phyloP scores from a whole-genome alignment of 2,888 invertebrate genomes.

The Tetheella fluctuosa region DNA sequence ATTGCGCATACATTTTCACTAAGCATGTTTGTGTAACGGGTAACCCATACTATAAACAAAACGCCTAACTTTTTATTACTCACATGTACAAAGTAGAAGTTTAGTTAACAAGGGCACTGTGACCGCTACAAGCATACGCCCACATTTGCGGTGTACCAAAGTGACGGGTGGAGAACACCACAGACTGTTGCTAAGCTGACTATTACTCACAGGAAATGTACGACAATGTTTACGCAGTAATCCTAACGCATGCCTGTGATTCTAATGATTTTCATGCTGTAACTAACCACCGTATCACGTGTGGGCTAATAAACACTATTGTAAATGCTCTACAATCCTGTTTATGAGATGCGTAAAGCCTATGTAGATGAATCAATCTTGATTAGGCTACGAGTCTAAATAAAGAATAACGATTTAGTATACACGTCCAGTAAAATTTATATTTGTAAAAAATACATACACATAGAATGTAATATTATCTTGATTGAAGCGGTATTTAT shows the following conservation, averaged over 20 bases:
- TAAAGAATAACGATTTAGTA: no score
- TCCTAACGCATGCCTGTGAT: slow-evolving; percentile 48
- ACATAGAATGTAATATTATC: no score
- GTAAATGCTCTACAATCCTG: not conserved
- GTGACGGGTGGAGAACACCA: slow-evolving; percentile 35
- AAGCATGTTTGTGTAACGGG: not conserved
- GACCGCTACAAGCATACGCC: slow-evolving; percentile 30
- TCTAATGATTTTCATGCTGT: slow-evolving; percentile 23
- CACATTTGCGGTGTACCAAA: slow-evolving; percentile 33
- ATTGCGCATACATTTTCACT: not conserved
- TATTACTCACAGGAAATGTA: slow-evolving; percentile 67
- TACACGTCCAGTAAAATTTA: no score
- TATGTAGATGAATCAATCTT: no score
- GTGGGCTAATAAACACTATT: slow-evolving; percentile 1
- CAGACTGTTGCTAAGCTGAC: slow-evolving; percentile 54
- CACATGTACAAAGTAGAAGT: slow-evolving; percentile 11
- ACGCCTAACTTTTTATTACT: slow-evolving; percentile 8
- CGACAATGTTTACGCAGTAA: slow-evolving; percentile 51
- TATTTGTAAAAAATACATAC: no score
- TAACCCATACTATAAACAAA: slow-evolving; percentile 8
- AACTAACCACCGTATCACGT: slow-evolving; percentile 5
- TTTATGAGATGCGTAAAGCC: not conserved
- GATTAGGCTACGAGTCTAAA: no score
- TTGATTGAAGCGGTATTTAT: not conserved
- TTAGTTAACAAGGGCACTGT: slow-evolving; percentile 26